Conservation (phyloP, 2,888 invertebrate genomes). For the Copidosoma aretas region DNA sequence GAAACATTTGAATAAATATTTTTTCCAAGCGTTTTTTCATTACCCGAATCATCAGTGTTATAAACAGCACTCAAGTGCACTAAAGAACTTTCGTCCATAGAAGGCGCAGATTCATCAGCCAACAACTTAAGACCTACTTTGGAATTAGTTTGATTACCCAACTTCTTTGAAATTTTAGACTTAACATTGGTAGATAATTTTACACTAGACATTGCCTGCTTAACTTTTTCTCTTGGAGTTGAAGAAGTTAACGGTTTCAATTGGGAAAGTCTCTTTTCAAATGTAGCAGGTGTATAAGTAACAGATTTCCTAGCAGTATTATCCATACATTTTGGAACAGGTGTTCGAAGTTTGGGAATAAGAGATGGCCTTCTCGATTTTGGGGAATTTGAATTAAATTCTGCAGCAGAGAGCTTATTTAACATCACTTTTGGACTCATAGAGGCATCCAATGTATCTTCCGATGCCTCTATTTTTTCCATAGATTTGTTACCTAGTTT, state of each 20-base stretch:
- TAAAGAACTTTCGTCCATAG: slow-evolving; percentile 22
- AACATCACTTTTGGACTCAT: slow-evolving; percentile 34
- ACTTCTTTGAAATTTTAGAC: slow-evolving; percentile 25
- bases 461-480: background rate
- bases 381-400: slow-evolving; percentile 13
- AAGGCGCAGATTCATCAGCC: slow-evolving; percentile 40
- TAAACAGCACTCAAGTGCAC: slow-evolving; percentile 39
- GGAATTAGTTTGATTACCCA: slow-evolving; percentile 11
- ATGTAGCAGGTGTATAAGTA: slow-evolving; percentile 1
- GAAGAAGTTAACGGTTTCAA: slow-evolving; percentile 31
- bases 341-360: background rate
- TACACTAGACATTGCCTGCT: slow-evolving; percentile 19
- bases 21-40: slow-evolving; percentile 26
- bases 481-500: slow-evolving; percentile 5
- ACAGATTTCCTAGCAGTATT: background rate
- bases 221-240: slow-evolving; percentile 33
- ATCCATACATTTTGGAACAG: background rate
- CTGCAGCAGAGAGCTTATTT: slow-evolving; percentile 28
- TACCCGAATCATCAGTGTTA: slow-evolving; percentile 34
- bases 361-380: background rate
- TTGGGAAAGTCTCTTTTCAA: slow-evolving; percentile 21
- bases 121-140: slow-evolving; percentile 14
- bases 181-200: slow-evolving; percentile 16
- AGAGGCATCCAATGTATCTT: slow-evolving; percentile 1
- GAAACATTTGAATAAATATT: slow-evolving; percentile 4